Evolutionary conservation across 2,888 invertebrate genomes (phyloP).

Genomic region (Leptinotarsa haldemani): DNA sequence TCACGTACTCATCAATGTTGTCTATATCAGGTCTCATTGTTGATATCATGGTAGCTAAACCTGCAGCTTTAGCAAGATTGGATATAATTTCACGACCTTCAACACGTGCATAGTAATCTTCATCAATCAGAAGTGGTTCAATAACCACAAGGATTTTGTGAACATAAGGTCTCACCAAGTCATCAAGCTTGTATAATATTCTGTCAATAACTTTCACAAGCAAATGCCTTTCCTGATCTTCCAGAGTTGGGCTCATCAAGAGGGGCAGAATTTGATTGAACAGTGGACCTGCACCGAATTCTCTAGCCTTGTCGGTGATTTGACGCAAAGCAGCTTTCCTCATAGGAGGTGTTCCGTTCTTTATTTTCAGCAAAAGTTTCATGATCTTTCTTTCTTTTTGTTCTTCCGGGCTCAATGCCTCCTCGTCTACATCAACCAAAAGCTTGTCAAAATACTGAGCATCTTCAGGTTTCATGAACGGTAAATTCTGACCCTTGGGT

Average conservation of each 20-base stretch:
- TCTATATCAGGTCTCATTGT: slow-evolving; percentile 99
- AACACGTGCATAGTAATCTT: slow-evolving; percentile 99
- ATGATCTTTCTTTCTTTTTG: slow-evolving; percentile 99
- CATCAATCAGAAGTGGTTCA: slow-evolving; percentile 97
- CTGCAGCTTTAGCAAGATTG: slow-evolving; percentile 98
- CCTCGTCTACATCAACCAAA: slow-evolving; percentile 97
- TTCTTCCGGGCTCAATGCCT: slow-evolving; percentile 93
- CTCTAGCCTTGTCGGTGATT: slow-evolving; percentile 98
- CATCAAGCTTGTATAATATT: slow-evolving; percentile 97
- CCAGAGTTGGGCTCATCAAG: slow-evolving; percentile 99
- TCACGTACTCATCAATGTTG: slow-evolving; percentile 98
- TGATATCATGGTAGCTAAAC: slow-evolving; percentile 99
- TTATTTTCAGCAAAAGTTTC: slow-evolving; percentile 97
- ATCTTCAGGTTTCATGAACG: slow-evolving; percentile 99
- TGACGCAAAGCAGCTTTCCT: slow-evolving; percentile 96
- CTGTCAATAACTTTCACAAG: slow-evolving; percentile 99
- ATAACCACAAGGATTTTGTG: slow-evolving; percentile 99
- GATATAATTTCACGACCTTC: slow-evolving; percentile 98
- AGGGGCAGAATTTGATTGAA: slow-evolving; percentile 99
- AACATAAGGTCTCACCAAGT: slow-evolving; percentile 98
- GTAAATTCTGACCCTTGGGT: slow-evolving; percentile 88
- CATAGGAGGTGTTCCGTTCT: slow-evolving; percentile 99
- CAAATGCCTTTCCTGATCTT: slow-evolving; percentile 98
- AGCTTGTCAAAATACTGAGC: slow-evolving; percentile 99
- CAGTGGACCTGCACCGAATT: slow-evolving; percentile 97